Conservation (phyloP, 2,113 vertebrate species). For the Nyctibius bracteatus region DNA sequence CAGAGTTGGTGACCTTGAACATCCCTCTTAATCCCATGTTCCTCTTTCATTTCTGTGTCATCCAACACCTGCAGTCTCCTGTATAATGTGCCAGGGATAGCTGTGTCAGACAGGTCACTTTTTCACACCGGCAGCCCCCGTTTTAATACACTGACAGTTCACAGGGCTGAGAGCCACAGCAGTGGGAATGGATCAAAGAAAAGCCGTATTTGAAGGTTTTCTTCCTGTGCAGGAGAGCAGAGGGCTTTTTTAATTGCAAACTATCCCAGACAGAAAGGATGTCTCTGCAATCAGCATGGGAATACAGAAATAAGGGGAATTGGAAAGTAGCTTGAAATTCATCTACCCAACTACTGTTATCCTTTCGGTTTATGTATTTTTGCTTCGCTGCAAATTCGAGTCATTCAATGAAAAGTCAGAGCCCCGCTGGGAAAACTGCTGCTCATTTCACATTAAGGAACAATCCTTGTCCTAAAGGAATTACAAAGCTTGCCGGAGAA, state of each 20-base stretch:
- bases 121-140: background rate
- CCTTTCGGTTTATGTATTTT: background rate
- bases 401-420: background rate
- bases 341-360: background rate
- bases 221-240: background rate
- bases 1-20: background rate
- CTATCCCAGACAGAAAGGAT: background rate
- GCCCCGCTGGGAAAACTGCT: background rate
- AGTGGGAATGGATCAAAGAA: background rate
- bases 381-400: background rate
- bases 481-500: background rate
- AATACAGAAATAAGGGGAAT: background rate
- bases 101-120: slow-evolving; percentile 4
- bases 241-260: background rate
- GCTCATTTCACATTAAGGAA: background rate
- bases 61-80: background rate
- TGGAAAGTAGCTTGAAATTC: background rate
- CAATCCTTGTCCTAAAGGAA: background rate
- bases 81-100: background rate
- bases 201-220: background rate
- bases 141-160: background rate
- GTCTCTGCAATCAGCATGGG: background rate
- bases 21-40: background rate
- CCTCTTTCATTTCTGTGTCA: background rate
- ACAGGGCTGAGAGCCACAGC: background rate